Evolutionary conservation across 2,888 invertebrate genomes (phyloP), one percentile per base, ranked within the genome.

Genomic region (Scaptomyza caliginosa): DNA sequence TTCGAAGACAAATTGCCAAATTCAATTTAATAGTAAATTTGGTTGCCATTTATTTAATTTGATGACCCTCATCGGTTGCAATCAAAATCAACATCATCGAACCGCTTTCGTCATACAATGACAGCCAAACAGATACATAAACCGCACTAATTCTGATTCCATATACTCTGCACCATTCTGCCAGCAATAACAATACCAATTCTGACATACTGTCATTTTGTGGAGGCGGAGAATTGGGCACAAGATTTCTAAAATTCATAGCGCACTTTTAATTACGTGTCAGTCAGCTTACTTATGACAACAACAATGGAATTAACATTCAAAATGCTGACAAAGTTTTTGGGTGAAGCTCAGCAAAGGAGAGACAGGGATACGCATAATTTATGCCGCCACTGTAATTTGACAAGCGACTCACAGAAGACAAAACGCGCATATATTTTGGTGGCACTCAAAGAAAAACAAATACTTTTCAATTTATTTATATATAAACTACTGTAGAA

Each of bases 1-100:
- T 64, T 62, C 67, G 74, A 70, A 74, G 82, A 82, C 86, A 82
- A 82, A 86, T 82, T 82, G 74, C 70, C 84, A 77, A 83, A 83
- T 86, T 83, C 74, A 86, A 83, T 86, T 82, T 80, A 77, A 82
- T 83, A 83, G 86, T 83, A 71, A 84, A 80, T 86, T 83, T 77
- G 68, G 68, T 54, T 81, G 67, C 60, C 82, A 63, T 86, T 82
- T 83, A 86, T 83, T 83, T 83, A 70, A 80, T 86, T 83, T 86
- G 75, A 80, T 75, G 84, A 56, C 64, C 71, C 65, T 17, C 51
- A 50, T 36, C 40, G 30, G 3, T 30, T 8, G 30, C 55, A 50
- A 67, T 67, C 67, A 57, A 71, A 67, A 55, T 67, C 56, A 34
- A 34, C 34, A 58, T 58, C 34, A 58, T 58, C 49, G 58, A 57